phyloP scores from a whole-genome alignment of 2,888 invertebrate genomes.

The Oscheius onirici region DNA sequence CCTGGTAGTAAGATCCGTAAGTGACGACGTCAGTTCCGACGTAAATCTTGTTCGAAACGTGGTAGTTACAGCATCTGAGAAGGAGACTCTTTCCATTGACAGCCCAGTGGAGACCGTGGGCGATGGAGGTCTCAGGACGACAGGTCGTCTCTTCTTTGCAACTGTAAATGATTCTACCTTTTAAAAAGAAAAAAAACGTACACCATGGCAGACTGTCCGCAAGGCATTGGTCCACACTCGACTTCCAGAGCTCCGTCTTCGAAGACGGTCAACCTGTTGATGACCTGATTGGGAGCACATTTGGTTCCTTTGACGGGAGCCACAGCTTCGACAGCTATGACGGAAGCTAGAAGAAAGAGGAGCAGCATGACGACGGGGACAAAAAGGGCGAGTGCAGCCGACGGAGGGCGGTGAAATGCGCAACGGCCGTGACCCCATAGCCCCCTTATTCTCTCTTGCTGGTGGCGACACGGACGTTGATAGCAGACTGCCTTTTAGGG shows the following conservation, averaged over 20 bases:
- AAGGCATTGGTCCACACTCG: slow-evolving; percentile 71
- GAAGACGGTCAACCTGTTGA: slow-evolving; percentile 69
- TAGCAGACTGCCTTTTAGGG: background rate
- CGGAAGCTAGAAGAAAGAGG: slow-evolving; percentile 1
- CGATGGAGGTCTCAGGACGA: slow-evolving; percentile 58
- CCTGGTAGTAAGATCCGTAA: slow-evolving; percentile 64
- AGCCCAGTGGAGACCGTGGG: slow-evolving; percentile 69
- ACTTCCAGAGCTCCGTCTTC: slow-evolving; percentile 70
- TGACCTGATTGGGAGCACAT: slow-evolving; percentile 65
- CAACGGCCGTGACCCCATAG: slow-evolving; percentile 26
- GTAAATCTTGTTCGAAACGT: slow-evolving; percentile 63
- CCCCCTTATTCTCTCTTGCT: slow-evolving; percentile 28
- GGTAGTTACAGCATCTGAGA: slow-evolving; percentile 65
- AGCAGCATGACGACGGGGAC: slow-evolving; percentile 23
- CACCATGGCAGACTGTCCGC: slow-evolving; percentile 60
- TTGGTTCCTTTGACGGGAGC: slow-evolving; percentile 55
- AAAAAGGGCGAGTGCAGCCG: slow-evolving; percentile 27
- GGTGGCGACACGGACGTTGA: background rate
- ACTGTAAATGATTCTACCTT: slow-evolving; percentile 5
- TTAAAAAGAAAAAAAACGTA: slow-evolving; percentile 18
- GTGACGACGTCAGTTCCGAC: slow-evolving; percentile 69
- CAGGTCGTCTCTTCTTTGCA: slow-evolving; percentile 53
- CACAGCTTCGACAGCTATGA: slow-evolving; percentile 6
- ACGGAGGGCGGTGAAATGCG: slow-evolving; percentile 25
- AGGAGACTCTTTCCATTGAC: slow-evolving; percentile 67